A percentile compares a stretch with the other conserved stretches of the same genome.
These are phyloP conservation scores for Lottia scabra DNA, from an alignment of 2,888 invertebrate genomes.

Conservation along the genomic window DNA sequence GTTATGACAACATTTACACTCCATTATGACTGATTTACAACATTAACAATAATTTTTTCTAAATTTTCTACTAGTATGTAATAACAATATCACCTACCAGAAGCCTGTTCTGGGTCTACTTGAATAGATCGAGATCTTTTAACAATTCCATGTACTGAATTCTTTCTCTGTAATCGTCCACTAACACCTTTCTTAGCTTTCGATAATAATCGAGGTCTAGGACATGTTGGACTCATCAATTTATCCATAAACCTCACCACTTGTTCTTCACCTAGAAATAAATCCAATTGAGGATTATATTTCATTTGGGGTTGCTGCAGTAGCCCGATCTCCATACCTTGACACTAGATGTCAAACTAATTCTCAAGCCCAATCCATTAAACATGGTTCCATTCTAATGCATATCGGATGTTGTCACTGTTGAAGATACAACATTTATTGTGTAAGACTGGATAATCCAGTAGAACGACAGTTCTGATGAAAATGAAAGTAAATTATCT, in stretches of 20 bases:
- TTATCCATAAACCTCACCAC: conserved; percentile 46
- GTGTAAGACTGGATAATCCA: too few species aligned
- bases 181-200: conserved; percentile 35
- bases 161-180: conserved; percentile 23
- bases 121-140: conserved; percentile 94
- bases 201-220: conserved; percentile 47
- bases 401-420: too few species aligned
- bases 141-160: conserved; percentile 86
- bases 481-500: not conserved
- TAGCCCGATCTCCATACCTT: too few species aligned
- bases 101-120: conserved; percentile 74
- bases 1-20: not conserved
- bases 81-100: conserved; percentile 55
- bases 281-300: too few species aligned
- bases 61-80: too few species aligned
- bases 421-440: too few species aligned
- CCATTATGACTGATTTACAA: not conserved
- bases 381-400: too few species aligned
- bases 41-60: too few species aligned
- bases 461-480: too few species aligned
- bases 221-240: conserved; percentile 38
- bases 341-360: too few species aligned
- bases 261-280: conserved; percentile 28
- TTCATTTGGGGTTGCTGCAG: too few species aligned
- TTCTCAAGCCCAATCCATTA: too few species aligned